Evolutionary conservation across 2,113 vertebrate species (phyloP).

Genomic region (Erythrocercus mccallii): DNA sequence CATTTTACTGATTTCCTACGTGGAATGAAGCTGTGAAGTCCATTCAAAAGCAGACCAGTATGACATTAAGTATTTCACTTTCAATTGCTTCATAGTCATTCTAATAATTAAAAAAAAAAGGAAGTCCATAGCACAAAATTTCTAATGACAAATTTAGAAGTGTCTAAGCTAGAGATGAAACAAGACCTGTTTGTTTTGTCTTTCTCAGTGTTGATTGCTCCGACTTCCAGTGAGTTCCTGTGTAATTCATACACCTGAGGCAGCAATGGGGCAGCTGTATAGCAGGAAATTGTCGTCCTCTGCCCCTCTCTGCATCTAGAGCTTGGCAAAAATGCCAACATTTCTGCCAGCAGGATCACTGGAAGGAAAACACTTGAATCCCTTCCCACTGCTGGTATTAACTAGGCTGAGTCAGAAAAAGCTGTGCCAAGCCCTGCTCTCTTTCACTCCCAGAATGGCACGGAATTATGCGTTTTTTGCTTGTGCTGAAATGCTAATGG

Average conservation of each 20-base stretch:
- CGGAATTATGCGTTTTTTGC: not conserved
- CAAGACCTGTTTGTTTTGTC: not conserved
- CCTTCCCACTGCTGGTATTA: not conserved
- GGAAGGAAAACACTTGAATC: not conserved
- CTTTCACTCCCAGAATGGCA: not conserved
- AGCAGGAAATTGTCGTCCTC: not conserved
- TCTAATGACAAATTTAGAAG: not conserved
- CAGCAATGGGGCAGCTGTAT: not conserved
- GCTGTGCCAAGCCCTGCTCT: not conserved
- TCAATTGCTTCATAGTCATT: not conserved
- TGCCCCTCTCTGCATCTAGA: not conserved
- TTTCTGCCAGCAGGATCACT: not conserved
- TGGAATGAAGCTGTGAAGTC: not conserved
- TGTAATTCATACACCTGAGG: not conserved
- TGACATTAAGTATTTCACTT: not conserved
- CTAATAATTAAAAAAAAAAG: not conserved
- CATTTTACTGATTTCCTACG: not conserved
- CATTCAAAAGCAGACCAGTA: not conserved
- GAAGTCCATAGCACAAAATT: not conserved
- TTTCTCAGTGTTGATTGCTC: not conserved
- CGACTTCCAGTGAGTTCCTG: not conserved
- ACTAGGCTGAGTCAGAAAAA: slow-evolving; percentile 9
- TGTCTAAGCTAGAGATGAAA: not conserved
- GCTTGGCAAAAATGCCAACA: not conserved
- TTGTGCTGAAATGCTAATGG: slow-evolving; percentile 1